phyloP scores from a whole-genome alignment of 30 jellyfish, hydroid and myxozoan species.

The Aurelia sp. region DNA sequence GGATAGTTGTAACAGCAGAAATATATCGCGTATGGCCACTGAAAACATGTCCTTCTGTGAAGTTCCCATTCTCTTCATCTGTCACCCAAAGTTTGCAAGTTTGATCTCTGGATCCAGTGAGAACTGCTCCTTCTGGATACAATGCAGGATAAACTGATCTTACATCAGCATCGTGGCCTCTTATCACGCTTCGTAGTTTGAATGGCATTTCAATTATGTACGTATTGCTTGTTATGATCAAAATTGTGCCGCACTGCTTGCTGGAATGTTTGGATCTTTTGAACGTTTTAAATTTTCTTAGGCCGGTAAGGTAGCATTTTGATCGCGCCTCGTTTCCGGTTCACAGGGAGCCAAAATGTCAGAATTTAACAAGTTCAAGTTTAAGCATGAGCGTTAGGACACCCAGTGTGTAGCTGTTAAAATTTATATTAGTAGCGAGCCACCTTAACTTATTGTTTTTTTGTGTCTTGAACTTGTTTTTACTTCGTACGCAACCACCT shows the following conservation, averaged over 20 bases:
- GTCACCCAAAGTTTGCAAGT: slow-evolving; percentile 98
- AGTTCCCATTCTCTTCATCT: slow-evolving; percentile 42
- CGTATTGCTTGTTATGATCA: neutral
- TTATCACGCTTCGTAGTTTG: slow-evolving; percentile 72
- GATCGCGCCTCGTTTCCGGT: slow-evolving; percentile 9
- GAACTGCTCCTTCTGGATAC: slow-evolving; percentile 87
- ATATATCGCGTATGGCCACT: slow-evolving; percentile 94
- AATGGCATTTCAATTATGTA: slow-evolving; percentile 64
- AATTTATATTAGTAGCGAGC: too few species aligned
- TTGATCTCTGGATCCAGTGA: slow-evolving; percentile 94
- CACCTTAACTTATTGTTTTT: too few species aligned
- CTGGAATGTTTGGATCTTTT: too few species aligned
- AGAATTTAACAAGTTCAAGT: too few species aligned
- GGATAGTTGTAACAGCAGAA: slow-evolving; percentile 90
- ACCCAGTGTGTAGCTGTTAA: too few species aligned
- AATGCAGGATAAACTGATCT: slow-evolving; percentile 92
- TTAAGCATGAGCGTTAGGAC: too few species aligned
- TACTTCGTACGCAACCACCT: too few species aligned
- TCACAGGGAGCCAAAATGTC: too few species aligned
- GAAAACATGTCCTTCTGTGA: slow-evolving; percentile 86
- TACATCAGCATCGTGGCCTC: slow-evolving; percentile 98
- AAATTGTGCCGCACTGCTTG: neutral
- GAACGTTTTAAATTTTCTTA: too few species aligned
- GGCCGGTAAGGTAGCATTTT: neutral
- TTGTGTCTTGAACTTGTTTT: too few species aligned